phyloP scores from a whole-genome alignment of 2,797 vertebrate genomes.

The Lithobates pipiens region DNA sequence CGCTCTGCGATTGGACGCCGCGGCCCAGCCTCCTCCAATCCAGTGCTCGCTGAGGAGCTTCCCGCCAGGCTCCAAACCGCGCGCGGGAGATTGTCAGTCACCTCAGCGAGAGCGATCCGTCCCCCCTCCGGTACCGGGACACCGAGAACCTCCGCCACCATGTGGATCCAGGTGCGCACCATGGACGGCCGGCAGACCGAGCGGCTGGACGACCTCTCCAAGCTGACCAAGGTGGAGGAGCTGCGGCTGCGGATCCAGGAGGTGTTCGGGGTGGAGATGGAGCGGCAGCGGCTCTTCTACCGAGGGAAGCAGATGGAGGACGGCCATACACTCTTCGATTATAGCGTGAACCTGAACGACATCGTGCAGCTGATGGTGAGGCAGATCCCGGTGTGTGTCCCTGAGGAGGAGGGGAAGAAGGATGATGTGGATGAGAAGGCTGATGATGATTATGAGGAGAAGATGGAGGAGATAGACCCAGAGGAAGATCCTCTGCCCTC shows the following conservation, averaged over 20 bases:
- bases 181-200: conserved; percentile 95
- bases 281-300: conserved; percentile 91
- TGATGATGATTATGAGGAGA: conserved; percentile 43
- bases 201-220: conserved; percentile 90
- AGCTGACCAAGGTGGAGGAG: conserved; percentile 95
- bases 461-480: conserved; percentile 84
- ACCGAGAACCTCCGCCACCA: conserved; percentile 70
- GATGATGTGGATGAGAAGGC: conserved; percentile 79
- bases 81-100: not conserved
- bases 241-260: conserved; percentile 86
- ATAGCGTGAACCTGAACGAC: conserved; percentile 93
- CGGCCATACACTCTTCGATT: conserved; percentile 96
- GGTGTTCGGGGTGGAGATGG: conserved; percentile 87
- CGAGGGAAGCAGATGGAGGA: conserved; percentile 98
- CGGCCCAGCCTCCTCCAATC: not conserved
- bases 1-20: not conserved
- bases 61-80: conserved; percentile 40
- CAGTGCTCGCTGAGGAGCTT: not conserved
- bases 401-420: conserved; percentile 89
- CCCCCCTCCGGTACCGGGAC: not conserved
- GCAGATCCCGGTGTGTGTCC: conserved; percentile 75
- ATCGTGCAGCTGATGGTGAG: conserved; percentile 94
- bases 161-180: conserved; percentile 99
- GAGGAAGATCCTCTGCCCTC: conserved; percentile 69
- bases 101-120: not conserved